phyloP scores from a whole-genome alignment of 1,140 invertebrate genomes.

The Aphelinus certus region DNA sequence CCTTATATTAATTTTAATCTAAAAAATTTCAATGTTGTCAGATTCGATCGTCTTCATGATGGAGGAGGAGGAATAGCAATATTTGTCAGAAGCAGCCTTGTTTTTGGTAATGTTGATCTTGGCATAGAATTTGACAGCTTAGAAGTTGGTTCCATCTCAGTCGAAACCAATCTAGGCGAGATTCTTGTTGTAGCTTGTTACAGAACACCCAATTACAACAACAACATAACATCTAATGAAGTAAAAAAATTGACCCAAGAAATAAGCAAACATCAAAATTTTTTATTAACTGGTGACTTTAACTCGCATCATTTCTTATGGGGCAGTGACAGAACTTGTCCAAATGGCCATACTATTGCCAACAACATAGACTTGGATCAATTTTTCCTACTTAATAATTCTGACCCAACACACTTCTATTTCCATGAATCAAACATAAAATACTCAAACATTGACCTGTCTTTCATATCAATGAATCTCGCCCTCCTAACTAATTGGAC shows the following conservation, averaged over 20 bases:
- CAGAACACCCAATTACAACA: neutral
- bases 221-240: neutral
- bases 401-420: too few relatives aligned
- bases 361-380: too few relatives aligned
- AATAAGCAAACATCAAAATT: too few relatives aligned
- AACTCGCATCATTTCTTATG: neutral
- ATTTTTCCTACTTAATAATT: too few relatives aligned
- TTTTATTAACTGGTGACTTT: too few relatives aligned
- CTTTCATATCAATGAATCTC: too few relatives aligned
- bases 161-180: neutral
- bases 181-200: neutral
- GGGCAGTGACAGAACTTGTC: neutral
- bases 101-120: neutral
- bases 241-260: neutral
- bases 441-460: too few relatives aligned
- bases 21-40: slow-evolving; percentile 26
- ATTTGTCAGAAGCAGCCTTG: slow-evolving; percentile 27
- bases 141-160: neutral
- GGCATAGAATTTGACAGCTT: neutral
- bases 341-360: neutral
- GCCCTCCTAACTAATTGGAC: too few relatives aligned
- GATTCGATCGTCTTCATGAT: slow-evolving; percentile 20
- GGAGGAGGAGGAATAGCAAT: slow-evolving; percentile 37
- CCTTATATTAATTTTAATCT: slow-evolving; percentile 10
- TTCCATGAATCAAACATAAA: too few relatives aligned